Percentiles rank a stretch among this genome's conserved stretches.
These are phyloP conservation scores for Sarcophaga peregrina DNA, from an alignment of 1,140 invertebrate species.

Conservation along the genomic window DNA sequence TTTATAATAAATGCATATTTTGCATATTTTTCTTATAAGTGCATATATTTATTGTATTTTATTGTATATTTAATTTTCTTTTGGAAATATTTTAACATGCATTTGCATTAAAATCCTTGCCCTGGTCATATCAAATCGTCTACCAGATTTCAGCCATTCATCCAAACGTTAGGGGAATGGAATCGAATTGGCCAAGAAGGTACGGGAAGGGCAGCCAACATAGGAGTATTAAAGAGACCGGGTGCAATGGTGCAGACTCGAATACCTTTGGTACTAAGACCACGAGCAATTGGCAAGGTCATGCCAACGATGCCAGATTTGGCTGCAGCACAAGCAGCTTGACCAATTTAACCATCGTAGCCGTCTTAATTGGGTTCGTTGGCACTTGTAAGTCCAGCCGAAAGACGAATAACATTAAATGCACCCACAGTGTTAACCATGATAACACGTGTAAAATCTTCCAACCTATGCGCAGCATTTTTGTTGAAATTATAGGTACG, in stretches of 20 bases:
- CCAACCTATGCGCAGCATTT: slow-evolving; percentile 76
- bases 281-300: slow-evolving; percentile 93
- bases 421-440: slow-evolving; percentile 89
- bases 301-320: slow-evolving; percentile 91
- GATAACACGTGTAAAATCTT: slow-evolving; percentile 73
- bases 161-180: slow-evolving; percentile 92
- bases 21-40: no score
- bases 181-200: slow-evolving; percentile 79
- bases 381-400: slow-evolving; percentile 82
- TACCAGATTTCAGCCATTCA: no score
- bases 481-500: slow-evolving; percentile 94
- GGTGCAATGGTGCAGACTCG: slow-evolving; percentile 88
- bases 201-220: slow-evolving; percentile 81
- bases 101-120: no score
- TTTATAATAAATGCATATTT: no score
- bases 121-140: no score
- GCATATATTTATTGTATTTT: no score
- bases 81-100: no score
- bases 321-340: slow-evolving; percentile 91
- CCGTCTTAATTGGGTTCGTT: slow-evolving; percentile 86
- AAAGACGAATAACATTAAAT: slow-evolving; percentile 92
- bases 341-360: slow-evolving; percentile 96
- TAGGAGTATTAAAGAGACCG: slow-evolving; percentile 93
- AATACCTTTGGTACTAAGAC: slow-evolving; percentile 83
- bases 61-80: no score